Evolutionary conservation across 2,797 vertebrate genomes (phyloP), one percentile per base, ranked within the genome.

Genomic region (Darevskia mixta): DNA sequence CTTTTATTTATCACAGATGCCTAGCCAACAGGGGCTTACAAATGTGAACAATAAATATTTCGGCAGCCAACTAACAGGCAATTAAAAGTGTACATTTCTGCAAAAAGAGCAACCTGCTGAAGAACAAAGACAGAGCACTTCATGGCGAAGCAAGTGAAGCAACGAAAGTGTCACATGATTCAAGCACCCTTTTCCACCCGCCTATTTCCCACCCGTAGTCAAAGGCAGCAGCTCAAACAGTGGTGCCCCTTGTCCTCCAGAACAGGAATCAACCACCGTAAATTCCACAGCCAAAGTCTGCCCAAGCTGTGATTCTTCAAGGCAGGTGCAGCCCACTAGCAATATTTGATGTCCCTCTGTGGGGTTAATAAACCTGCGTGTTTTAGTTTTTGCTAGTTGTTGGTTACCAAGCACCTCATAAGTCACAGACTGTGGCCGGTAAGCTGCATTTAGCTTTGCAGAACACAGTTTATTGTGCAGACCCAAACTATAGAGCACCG

Each of bases 221-320:
- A 75, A 71, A 8, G 66, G 43, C 0, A 41, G 0, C 2, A 41
- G 4, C 45, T 83, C 45, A 64, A 41, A 0, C 0, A 0, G 0
- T 55, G 76, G 67, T 32, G 25, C 61, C 3, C 66, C 3, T 38
- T 2, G 49, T 55, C 49, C n/a, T 81, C 18, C 25, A 32, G 38
- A 76, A 82, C 71, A 67, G n/a, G 3, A 76, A 49, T 75, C 71
- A 45, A 35, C 25, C 20, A 73, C 7, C 27, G 9, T 41, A 32
- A 3, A 58, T 29, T 67, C 29, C 15, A 18, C 10, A 79, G 27
- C 71, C 6, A 73, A 20, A 38, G 35, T 38, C 32, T 73, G 4
- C n/a, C 35, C 11, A 38, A 35, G 35, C 32, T 73, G 32, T 32
- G 49, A 27, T 2, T 13, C 3, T 66, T 1, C 61, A 18, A 43